A percentile compares a stretch with the other conserved stretches of the same genome.
These are phyloP conservation scores for Philopotamus ludificatus DNA, from an alignment of 1,140 invertebrate genomes.

Conservation along the genomic window DNA sequence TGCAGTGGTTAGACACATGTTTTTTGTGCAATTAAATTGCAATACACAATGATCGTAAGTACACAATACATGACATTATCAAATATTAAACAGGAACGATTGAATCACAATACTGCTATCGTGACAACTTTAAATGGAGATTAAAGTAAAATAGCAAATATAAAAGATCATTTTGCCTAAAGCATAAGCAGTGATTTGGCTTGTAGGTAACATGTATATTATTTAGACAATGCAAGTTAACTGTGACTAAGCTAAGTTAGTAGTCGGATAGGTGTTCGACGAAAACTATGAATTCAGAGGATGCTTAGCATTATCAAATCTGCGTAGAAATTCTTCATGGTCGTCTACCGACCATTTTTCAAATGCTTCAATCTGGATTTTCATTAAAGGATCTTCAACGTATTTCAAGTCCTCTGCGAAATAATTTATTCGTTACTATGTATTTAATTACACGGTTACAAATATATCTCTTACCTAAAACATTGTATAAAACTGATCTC, in stretches of 20 bases:
- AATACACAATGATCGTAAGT: neutral
- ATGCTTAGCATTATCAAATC: conserved; percentile 83
- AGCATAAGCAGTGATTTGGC: too few relatives aligned
- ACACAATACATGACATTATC: neutral
- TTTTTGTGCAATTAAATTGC: neutral
- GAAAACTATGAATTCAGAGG: too few relatives aligned
- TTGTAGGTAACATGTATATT: too few relatives aligned
- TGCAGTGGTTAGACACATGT: neutral
- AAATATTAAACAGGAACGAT: neutral
- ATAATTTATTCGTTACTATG: neutral
- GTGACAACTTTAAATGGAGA: too few relatives aligned
- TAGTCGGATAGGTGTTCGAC: too few relatives aligned
- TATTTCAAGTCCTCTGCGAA: conserved; percentile 56
- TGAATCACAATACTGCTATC: neutral
- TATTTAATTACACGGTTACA: conserved; percentile 45
- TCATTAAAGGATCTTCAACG: conserved; percentile 66
- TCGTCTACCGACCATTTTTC: conserved; percentile 88
- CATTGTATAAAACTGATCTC: conserved; percentile 83
- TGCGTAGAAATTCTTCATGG: conserved; percentile 87
- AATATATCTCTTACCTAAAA: conserved; percentile 62
- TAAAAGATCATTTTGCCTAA: too few relatives aligned
- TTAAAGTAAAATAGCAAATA: too few relatives aligned
- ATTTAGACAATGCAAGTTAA: too few relatives aligned
- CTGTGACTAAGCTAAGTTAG: too few relatives aligned
- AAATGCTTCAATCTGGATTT: conserved; percentile 83